Percentiles rank a stretch among this genome's conserved stretches.
These are phyloP conservation scores for Octopus sinensis DNA, from an alignment of 1,140 invertebrate species.

Conservation along the genomic window DNA sequence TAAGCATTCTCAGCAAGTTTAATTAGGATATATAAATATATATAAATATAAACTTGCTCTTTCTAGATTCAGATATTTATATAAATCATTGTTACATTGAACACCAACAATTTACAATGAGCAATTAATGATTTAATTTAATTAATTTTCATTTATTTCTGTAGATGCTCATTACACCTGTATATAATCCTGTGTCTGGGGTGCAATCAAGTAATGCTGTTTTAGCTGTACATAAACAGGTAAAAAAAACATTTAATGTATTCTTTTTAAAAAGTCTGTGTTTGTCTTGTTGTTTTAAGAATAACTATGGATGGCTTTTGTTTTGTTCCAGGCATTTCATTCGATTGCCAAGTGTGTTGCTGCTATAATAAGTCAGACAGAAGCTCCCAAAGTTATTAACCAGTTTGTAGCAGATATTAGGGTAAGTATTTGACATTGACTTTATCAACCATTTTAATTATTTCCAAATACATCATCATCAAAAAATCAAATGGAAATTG, in stretches of 20 bases:
- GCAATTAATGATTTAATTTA: no score
- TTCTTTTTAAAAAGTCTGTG: not conserved
- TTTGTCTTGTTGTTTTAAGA: not conserved
- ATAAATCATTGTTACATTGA: no score
- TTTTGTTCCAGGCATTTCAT: slow-evolving; percentile 53
- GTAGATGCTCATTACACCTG: slow-evolving; percentile 55
- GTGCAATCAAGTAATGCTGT: slow-evolving; percentile 22
- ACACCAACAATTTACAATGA: no score
- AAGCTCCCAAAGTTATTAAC: slow-evolving; percentile 77
- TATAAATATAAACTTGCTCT: no score
- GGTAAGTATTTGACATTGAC: slow-evolving; percentile 39
- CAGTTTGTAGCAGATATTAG: slow-evolving; percentile 83
- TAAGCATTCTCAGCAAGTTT: not conserved
- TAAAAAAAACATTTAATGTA: slow-evolving; percentile 18
- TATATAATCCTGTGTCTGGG: slow-evolving; percentile 45
- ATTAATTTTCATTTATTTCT: slow-evolving; percentile 21
- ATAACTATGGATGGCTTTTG: slow-evolving; percentile 13
- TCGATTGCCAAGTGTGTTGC: slow-evolving; percentile 89
- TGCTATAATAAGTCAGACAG: slow-evolving; percentile 69
- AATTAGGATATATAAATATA: no score
- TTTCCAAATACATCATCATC: no score
- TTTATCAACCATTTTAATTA: not conserved
- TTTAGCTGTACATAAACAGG: slow-evolving; percentile 62
- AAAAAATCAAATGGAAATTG: no score
- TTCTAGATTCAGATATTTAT: no score